Evolutionary conservation across 2,797 vertebrate species (phyloP).

Genomic region (Rhynchonycteris naso): DNA sequence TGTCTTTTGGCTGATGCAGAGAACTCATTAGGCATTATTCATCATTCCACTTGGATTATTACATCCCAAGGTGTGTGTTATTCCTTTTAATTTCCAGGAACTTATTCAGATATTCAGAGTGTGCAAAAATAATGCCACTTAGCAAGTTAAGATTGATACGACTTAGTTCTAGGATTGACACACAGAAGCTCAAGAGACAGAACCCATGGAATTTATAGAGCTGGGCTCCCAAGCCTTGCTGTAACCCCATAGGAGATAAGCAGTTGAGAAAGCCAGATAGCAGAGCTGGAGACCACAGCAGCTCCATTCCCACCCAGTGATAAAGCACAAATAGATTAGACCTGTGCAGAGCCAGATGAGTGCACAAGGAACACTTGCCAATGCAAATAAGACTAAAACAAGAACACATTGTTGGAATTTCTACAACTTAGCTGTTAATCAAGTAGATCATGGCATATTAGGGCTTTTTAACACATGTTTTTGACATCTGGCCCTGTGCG

Average conservation of each 20-base stretch:
- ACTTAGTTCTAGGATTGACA: conserved; percentile 75
- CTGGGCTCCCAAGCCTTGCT: conserved; percentile 67
- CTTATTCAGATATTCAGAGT: conserved; percentile 41
- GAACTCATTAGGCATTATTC: conserved; percentile 8
- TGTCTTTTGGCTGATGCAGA: conserved; percentile 28
- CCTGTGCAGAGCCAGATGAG: conserved; percentile 81
- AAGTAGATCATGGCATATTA: conserved; percentile 84
- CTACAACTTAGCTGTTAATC: conserved; percentile 86
- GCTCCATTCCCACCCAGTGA: conserved; percentile 60
- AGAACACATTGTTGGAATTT: conserved; percentile 85
- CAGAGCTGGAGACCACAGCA: conserved; percentile 71
- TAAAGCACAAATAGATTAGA: conserved; percentile 85
- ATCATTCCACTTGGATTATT: conserved; percentile 44
- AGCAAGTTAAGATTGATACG: conserved; percentile 79
- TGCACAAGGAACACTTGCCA: conserved; percentile 80
- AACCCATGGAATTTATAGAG: conserved; percentile 82
- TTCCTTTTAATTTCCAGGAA: conserved; percentile 44
- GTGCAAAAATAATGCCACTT: conserved; percentile 65
- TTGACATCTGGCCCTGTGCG: conserved; percentile 81
- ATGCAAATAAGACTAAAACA: conserved; percentile 86
- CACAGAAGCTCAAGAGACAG: conserved; percentile 79
- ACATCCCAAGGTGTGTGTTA: conserved; percentile 9
- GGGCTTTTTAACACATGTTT: conserved; percentile 84
- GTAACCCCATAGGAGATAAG: conserved; percentile 81
- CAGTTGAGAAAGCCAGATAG: conserved; percentile 78